Base-by-base conservation (phyloP, 2,113 vertebrate genomes). In the Pedetes capensis region DNA sequence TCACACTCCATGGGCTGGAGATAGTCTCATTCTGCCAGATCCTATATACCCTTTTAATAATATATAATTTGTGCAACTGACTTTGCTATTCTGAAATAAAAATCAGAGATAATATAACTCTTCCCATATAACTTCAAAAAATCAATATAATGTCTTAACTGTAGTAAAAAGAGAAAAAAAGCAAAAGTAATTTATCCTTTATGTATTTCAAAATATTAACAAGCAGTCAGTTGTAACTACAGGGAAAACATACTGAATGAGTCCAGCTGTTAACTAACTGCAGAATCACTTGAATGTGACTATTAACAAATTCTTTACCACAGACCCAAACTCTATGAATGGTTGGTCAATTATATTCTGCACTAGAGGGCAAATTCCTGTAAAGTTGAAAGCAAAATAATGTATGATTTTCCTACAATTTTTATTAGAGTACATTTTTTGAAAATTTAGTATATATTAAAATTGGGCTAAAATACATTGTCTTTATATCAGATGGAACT, bases 141-240 rank as follows among this genome's bases (percentile, higher is more conserved):
- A 79, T 79, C 44, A 94, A 49, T 80, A 72, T 47, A 29, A 69
- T 64, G 47, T 51, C 44, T 42, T 44, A 86, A 61, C 39, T 88
- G 9, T 71, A 91, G 79, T 63, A 94, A 93, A 83, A 63, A 42
- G 5, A 4, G 25, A 1, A 84, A 39, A 29, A 63, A 44, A 64
- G 20, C 6, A 47, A 53, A 79, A 42, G 47, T 68, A 66, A 91
- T 64, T 85, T 89, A 64, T 51, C 18, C 39, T 39, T 63, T 64
- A n/a, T 79, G 7, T 57, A 79, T 89, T 89, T 87, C 59, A 80
- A 84, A 71, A 83, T 83, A n/a, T 64, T 79, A 87, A 89, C 32
- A 55, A 59, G 68, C 63, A 16, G 4, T 88, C 75, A 16, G 11
- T 94, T 20, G n/a, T 84, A 80, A 47, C 59, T 87, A 42, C 11